Base-by-base conservation (phyloP, 2,888 invertebrate species). In the Conistra vaccinii region DNA sequence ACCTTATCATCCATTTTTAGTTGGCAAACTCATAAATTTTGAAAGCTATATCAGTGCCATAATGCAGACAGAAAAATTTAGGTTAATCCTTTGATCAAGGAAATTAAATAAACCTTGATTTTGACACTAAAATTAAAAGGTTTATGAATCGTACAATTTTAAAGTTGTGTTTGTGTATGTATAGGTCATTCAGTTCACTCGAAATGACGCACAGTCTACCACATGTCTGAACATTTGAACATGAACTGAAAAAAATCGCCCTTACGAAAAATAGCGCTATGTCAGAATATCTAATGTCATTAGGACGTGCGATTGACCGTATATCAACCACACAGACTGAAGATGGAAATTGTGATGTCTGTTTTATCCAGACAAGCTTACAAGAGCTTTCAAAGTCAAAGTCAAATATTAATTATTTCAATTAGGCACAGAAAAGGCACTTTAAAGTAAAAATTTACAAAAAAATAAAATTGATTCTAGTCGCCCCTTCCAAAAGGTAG, bases 1-100 rank as follows among this genome's bases (percentile, higher is more conserved):
- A 87, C 86, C 85, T 86, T 86, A 80, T 84, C 74, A 68, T 63
- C 87, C 87, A 79, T 87, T 81, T 86, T 83, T 78, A 81, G 85
- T 68, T 74, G 10, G 63, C 66, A 85, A 76, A 76, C 78, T 81
- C 80, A 82, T 87, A 86, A 87, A 88, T 88, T 81, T 75, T 68
- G 35, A 35, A 61, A 58, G 67, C 70, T 58, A n/a, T 80, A 74
- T 55, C n/a, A n/a, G n/a, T n/a, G n/a, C n/a, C n/a, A n/a, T n/a
- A n/a, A n/a, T n/a, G n/a, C n/a, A n/a, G n/a, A n/a, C n/a, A n/a
- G n/a, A n/a, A n/a, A n/a, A n/a, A n/a, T n/a, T n/a, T 71, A 82
- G 81, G 87, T 85, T 83, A 85, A 85, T 87, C 82, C 73, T 75
- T 42, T 7, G 48, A 87, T 60, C 86, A 88, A 88, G 85, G 87